A percentile compares a stretch with the other conserved stretches of the same genome.
phyloP scores from a whole-genome alignment of 2,888 invertebrate genomes.

The Elegia similella region DNA sequence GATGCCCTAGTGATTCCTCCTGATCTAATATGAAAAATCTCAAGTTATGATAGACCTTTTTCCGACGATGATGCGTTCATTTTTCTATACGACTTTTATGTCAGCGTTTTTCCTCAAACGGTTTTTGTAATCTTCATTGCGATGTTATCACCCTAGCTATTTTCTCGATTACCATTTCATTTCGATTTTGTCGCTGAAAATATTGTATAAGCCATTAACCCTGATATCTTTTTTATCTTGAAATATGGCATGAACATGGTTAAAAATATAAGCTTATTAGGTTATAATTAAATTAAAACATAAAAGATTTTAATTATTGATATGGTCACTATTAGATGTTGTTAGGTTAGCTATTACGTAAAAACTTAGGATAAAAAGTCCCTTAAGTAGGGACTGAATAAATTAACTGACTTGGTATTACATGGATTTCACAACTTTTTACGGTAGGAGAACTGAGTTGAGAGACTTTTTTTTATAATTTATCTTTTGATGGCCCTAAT shows the following conservation, averaged over 20 bases:
- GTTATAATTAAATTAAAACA: too few relatives aligned
- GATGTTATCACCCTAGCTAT: slow-evolving; percentile 8
- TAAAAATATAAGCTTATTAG: too few relatives aligned
- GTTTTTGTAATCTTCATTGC: slow-evolving; percentile 13
- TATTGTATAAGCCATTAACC: neutral
- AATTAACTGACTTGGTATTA: too few relatives aligned
- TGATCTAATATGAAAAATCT: slow-evolving; percentile 53
- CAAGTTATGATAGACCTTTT: slow-evolving; percentile 37
- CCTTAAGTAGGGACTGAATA: too few relatives aligned
- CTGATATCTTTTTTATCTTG: neutral
- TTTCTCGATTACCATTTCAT: slow-evolving; percentile 8
- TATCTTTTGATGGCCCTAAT: too few relatives aligned
- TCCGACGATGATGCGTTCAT: slow-evolving; percentile 29
- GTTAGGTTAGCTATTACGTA: too few relatives aligned
- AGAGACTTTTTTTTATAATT: too few relatives aligned
- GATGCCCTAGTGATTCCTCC: slow-evolving; percentile 43
- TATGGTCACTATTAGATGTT: too few relatives aligned
- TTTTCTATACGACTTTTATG: slow-evolving; percentile 12
- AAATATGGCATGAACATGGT: neutral
- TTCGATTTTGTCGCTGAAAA: slow-evolving; percentile 8
- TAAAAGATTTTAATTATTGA: too few relatives aligned
- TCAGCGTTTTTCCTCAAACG: slow-evolving; percentile 8
- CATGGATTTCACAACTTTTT: too few relatives aligned
- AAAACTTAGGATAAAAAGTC: too few relatives aligned
- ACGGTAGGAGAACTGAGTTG: too few relatives aligned